Base-by-base conservation (phyloP, 2,113 vertebrate genomes). In the Phrynocephalus versicolor region DNA sequence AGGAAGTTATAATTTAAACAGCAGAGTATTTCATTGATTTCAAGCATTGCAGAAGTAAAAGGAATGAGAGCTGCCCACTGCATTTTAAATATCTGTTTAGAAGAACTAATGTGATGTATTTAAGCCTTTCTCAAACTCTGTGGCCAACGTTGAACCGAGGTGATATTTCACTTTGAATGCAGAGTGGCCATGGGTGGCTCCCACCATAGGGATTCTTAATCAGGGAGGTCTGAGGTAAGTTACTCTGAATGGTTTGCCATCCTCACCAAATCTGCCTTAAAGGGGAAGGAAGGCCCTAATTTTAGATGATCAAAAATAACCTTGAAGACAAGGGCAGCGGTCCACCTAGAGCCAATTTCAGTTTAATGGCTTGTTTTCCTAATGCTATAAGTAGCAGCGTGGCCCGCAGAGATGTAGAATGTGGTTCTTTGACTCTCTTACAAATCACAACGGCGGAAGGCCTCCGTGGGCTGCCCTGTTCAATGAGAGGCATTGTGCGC, bases 401-500 rank as follows among this genome's bases (percentile, higher is more conserved):
- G 86, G 69, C 39, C 65, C 0, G 0, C 0, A 13, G 62, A 10
- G 8, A 21, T 89, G 82, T 35, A 35, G 0, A 0, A 51, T 33
- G 88, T 7, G 85, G 58, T 45, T 79, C 0, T 0, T 1, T 0
- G 55, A 30, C 55, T 82, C 23, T 82, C n/a, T 82, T 72, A 58
- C 70, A 37, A 71, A 19, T 77, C 41, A 77, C 62, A 69, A 37
- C 62, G 77, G 45, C 25, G 25, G 6, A 9, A 82, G 55, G 33
- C 89, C 89, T 85, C 30, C 69, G 73, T 85, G 14, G 74, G n/a
- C 65, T 25, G 65, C 73, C 64, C 18, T 8, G 65, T 77, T 85
- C 84, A 91, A 89, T 91, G 89, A 85, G 91, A 85, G 90, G 41
- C 33, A n/a, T 25, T 51, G 58, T 55, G 27, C 81, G 87, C 58